Percentiles rank a stretch among this genome's conserved stretches.
Conservation (phyloP, 2,113 vertebrate genomes). For the Scartelaos histophorus region DNA sequence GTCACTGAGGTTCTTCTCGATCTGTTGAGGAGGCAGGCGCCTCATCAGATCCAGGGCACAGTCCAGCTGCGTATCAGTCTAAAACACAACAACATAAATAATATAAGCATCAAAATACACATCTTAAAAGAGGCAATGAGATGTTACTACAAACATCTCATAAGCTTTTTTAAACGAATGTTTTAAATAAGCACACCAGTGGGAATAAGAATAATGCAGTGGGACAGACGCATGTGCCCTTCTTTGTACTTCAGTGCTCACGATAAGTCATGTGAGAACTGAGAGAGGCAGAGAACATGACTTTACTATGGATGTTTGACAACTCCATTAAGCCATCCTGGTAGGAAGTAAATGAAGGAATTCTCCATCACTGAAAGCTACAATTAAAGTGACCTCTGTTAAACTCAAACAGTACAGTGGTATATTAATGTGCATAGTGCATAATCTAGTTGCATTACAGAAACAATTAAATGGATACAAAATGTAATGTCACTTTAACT, state of each 20-base stretch:
- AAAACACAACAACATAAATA: constrained; percentile 36
- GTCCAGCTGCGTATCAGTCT: constrained; percentile 98
- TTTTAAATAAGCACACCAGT: not conserved
- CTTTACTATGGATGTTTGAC: not conserved
- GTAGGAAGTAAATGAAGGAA: not conserved
- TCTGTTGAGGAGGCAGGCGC: constrained; percentile 98
- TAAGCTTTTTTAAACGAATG: too few species aligned
- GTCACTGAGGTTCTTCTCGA: constrained; percentile 99
- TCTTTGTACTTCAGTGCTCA: not conserved
- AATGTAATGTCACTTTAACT: too few species aligned
- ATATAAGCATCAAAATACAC: not conserved
- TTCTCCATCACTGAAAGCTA: not conserved
- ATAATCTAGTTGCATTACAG: not conserved
- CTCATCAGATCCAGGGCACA: constrained; percentile 99
- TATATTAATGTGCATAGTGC: not conserved
- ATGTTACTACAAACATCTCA: too few species aligned
- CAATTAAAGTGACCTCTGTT: too few species aligned
- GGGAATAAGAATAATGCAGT: not conserved
- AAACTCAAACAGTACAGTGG: too few species aligned
- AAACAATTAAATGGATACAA: too few species aligned
- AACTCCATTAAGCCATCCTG: not conserved
- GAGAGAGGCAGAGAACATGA: not conserved
- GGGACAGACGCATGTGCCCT: not conserved
- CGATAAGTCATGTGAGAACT: not conserved
- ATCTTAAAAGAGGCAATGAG: not conserved